A percentile compares a stretch with the other conserved stretches of the same genome.
Evolutionary conservation across 92 coral and sea anemone species (phyloP).

Genomic region (Ricordea florida): DNA sequence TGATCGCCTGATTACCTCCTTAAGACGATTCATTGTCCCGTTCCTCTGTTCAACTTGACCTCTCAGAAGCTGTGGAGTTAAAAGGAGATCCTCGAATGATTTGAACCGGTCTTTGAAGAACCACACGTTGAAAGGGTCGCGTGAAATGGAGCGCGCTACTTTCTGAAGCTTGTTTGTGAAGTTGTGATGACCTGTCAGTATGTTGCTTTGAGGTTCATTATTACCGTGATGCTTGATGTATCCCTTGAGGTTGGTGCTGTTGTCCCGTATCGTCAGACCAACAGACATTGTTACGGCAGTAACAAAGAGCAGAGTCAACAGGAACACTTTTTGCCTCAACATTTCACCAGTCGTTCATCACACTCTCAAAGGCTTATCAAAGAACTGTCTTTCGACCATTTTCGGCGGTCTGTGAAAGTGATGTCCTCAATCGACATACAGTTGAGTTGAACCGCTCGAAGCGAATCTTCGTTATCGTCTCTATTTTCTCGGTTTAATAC

Average conservation of each 20-base stretch:
- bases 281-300: neutral
- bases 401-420: no score
- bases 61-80: neutral
- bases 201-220: neutral
- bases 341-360: no score
- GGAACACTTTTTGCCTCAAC: no score
- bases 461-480: no score
- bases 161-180: neutral
- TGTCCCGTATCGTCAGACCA: neutral
- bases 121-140: neutral
- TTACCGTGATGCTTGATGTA: neutral
- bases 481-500: no score
- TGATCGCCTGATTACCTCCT: constrained; percentile 6
- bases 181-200: neutral
- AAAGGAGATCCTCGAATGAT: neutral
- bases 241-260: neutral
- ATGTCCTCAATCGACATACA: no score
- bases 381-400: no score
- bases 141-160: neutral
- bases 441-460: no score
- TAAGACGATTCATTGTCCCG: constrained; percentile 14
- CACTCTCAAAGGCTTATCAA: no score
- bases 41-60: neutral
- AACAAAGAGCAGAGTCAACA: neutral
- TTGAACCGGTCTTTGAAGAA: constrained; percentile 8